Evolutionary conservation across 2,113 vertebrate genomes (phyloP).

Genomic region (Saguinus midas): DNA sequence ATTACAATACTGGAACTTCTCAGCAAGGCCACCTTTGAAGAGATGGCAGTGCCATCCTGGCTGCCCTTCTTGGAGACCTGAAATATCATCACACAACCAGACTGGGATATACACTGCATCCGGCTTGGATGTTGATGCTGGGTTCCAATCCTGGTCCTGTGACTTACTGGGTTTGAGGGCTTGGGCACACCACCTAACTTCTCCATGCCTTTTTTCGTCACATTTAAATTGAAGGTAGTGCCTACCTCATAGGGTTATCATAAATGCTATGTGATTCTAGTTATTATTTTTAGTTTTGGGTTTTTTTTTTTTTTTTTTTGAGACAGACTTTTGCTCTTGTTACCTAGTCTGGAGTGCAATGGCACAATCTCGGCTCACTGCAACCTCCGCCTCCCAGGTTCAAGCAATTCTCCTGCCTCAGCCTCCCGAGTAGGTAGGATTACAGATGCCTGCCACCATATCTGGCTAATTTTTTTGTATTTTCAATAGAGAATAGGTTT

Average conservation of each 20-base stretch:
- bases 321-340: too few species aligned
- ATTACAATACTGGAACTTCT: background rate
- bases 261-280: background rate
- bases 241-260: background rate
- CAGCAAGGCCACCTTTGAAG: background rate
- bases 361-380: too few species aligned
- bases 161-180: background rate
- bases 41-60: background rate
- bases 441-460: too few species aligned
- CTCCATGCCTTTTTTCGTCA: background rate
- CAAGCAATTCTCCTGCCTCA: too few species aligned
- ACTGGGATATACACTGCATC: fast-evolving
- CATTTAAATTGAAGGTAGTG: background rate
- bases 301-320: too few species aligned
- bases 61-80: background rate
- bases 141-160: background rate
- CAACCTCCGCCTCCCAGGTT: too few species aligned
- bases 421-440: too few species aligned
- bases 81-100: background rate
- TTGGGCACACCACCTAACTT: background rate
- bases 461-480: too few species aligned
- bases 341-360: too few species aligned
- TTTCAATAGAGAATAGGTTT: too few species aligned
- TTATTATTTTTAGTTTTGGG: background rate
- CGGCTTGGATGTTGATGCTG: fast-evolving